A percentile compares a stretch with the other conserved stretches of the same genome.
phyloP scores from a whole-genome alignment of 2,113 vertebrate genomes.

The Phocoena phocoena region DNA sequence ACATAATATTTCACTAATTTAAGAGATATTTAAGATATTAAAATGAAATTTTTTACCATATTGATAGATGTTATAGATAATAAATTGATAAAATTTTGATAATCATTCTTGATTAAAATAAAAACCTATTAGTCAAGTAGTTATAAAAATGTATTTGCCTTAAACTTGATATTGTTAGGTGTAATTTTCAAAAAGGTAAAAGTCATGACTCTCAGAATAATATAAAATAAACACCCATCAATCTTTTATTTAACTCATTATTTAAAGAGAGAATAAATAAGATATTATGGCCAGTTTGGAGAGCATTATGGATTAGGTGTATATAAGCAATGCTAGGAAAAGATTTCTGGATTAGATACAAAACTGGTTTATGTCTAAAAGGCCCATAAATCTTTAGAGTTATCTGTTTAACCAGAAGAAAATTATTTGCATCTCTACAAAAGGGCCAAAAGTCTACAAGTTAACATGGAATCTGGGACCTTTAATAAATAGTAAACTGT shows the following conservation, averaged over 20 bases:
- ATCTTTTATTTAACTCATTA: not conserved
- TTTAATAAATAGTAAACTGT: not conserved
- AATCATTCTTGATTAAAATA: not conserved
- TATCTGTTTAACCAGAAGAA: not conserved
- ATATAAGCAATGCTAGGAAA: not conserved
- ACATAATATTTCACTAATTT: not conserved
- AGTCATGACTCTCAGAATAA: not conserved
- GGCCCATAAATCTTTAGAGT: not conserved
- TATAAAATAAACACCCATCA: not conserved
- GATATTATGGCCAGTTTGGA: not conserved
- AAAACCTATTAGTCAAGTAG: not conserved
- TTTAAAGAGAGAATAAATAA: not conserved
- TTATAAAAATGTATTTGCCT: not conserved
- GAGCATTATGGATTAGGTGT: not conserved
- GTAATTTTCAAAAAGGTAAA: not conserved
- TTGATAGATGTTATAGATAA: not conserved
- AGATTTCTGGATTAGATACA: not conserved
- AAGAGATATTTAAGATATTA: not conserved
- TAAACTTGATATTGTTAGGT: not conserved
- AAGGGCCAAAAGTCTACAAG: not conserved
- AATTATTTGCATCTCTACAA: not conserved
- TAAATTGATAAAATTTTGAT: not conserved
- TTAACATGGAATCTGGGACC: not conserved
- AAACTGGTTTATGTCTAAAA: not conserved
- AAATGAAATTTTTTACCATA: not conserved